These are phyloP conservation scores for Troides helena DNA, from an alignment of 2,888 invertebrate genomes.

Conservation along the genomic window DNA sequence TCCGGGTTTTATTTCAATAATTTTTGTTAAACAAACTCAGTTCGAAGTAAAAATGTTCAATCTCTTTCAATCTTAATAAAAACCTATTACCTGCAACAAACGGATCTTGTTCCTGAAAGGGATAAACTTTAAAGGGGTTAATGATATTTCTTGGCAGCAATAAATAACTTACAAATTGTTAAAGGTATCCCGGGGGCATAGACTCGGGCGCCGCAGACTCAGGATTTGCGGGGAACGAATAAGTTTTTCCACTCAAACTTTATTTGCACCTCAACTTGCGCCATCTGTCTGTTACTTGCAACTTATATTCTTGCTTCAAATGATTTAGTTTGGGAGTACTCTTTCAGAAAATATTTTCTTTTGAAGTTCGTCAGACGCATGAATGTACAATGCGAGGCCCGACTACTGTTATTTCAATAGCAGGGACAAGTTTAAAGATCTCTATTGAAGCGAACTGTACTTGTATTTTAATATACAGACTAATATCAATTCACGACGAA, in stretches of 20 bases:
- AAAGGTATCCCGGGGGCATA: slow-evolving; percentile 70
- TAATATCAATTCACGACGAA: slow-evolving; percentile 9
- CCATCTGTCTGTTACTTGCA: slow-evolving; percentile 51
- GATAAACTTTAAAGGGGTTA: slow-evolving; percentile 70
- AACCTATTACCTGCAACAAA: slow-evolving; percentile 48
- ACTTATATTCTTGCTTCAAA: slow-evolving; percentile 76
- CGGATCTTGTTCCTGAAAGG: slow-evolving; percentile 48
- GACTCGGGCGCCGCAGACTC: slow-evolving; percentile 55
- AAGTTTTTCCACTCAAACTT: slow-evolving; percentile 79
- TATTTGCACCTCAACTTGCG: slow-evolving; percentile 73
- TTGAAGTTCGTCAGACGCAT: slow-evolving; percentile 62
- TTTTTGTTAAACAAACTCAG: slow-evolving; percentile 17
- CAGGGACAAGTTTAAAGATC: slow-evolving; percentile 33
- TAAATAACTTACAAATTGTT: slow-evolving; percentile 79
- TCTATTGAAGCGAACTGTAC: slow-evolving; percentile 23
- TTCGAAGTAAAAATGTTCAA: slow-evolving; percentile 36
- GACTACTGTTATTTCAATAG: slow-evolving; percentile 38
- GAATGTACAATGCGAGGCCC: slow-evolving; percentile 60
- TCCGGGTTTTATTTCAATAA: background rate
- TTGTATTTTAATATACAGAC: slow-evolving; percentile 19
- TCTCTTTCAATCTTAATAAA: slow-evolving; percentile 40
- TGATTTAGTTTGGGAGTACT: slow-evolving; percentile 75
- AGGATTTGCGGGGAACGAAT: slow-evolving; percentile 61
- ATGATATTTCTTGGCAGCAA: slow-evolving; percentile 73
- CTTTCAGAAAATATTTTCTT: slow-evolving; percentile 73